Evolutionary conservation across 2,888 invertebrate genomes (phyloP).

Genomic region (Lasioglossum lativentre): DNA sequence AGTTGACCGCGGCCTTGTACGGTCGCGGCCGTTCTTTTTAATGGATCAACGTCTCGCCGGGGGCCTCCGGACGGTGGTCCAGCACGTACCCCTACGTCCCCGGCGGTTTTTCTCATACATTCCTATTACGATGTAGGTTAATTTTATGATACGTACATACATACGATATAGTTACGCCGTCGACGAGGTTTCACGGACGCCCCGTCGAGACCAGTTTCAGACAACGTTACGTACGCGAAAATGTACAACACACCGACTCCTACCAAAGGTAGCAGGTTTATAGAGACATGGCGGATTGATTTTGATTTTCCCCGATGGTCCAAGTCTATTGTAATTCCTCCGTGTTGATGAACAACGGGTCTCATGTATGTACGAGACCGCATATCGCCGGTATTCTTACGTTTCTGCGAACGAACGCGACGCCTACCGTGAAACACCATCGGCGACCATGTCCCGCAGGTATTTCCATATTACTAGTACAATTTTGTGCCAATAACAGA

Average conservation of each 20-base stretch:
- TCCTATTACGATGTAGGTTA: constrained; percentile 72
- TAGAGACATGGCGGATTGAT: not conserved
- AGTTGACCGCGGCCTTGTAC: constrained; percentile 22
- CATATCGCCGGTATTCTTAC: not conserved
- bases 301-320: not conserved
- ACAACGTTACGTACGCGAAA: not conserved
- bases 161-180: constrained; percentile 49
- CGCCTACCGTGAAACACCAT: constrained; percentile 34
- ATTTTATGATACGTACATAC: constrained; percentile 68
- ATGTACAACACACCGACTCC: not conserved
- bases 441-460: constrained; percentile 59
- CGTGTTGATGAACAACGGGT: not conserved
- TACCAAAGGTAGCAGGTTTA: not conserved
- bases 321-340: not conserved
- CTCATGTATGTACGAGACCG: not conserved
- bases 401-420: not conserved
- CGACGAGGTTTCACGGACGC: constrained; percentile 28
- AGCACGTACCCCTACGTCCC: not conserved
- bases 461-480: constrained; percentile 80
- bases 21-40: constrained; percentile 43
- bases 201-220: not conserved
- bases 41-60: constrained; percentile 37
- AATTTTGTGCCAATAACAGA: constrained; percentile 83
- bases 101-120: constrained; percentile 61
- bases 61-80: no score